A percentile compares a stretch with the other conserved stretches of the same genome.
Conservation (phyloP, 2,797 vertebrate genomes). For the Odontamblyopus lacepedii region DNA sequence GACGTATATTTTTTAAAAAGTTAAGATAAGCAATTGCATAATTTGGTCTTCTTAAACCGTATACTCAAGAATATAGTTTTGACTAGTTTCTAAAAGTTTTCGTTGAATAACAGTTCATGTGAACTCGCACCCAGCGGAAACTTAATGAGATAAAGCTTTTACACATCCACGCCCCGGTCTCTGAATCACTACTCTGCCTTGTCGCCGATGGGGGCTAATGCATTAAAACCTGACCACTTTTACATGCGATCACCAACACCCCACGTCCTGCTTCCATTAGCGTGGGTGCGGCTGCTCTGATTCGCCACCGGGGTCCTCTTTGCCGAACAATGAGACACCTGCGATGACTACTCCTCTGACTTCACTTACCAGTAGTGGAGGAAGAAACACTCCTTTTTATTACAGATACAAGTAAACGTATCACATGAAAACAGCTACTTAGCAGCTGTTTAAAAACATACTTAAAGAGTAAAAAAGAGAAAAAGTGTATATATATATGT, state of each 20-base stretch:
- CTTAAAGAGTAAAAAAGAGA: too few species aligned
- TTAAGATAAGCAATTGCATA: background rate
- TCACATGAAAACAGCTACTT: too few species aligned
- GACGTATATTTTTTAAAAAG: too few species aligned
- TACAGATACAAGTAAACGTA: too few species aligned
- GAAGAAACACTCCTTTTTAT: too few species aligned
- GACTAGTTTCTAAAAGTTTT: background rate
- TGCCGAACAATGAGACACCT: slow-evolving; percentile 61
- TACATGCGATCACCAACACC: slow-evolving; percentile 64
- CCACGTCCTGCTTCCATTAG: slow-evolving; percentile 46
- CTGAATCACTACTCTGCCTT: slow-evolving; percentile 57
- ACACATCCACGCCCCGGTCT: slow-evolving; percentile 48
- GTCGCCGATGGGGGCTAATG: slow-evolving; percentile 41
- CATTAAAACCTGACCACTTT: slow-evolving; percentile 57
- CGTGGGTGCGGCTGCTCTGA: slow-evolving; percentile 12
- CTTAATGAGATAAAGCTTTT: slow-evolving; percentile 50
- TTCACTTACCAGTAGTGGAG: slow-evolving; percentile 46
- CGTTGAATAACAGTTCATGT: slow-evolving; percentile 38
- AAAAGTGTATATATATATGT: too few species aligned
- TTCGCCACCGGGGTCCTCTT: slow-evolving; percentile 45
- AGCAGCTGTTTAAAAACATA: too few species aligned
- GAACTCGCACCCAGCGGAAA: slow-evolving; percentile 36
- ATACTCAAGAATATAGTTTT: background rate
- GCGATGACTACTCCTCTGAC: slow-evolving; percentile 64
- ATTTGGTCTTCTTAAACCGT: background rate